Percentiles rank a stretch among this genome's conserved stretches.
Conservation (phyloP, 92 coral and sea anemone species). For the Phenganax marumi region DNA sequence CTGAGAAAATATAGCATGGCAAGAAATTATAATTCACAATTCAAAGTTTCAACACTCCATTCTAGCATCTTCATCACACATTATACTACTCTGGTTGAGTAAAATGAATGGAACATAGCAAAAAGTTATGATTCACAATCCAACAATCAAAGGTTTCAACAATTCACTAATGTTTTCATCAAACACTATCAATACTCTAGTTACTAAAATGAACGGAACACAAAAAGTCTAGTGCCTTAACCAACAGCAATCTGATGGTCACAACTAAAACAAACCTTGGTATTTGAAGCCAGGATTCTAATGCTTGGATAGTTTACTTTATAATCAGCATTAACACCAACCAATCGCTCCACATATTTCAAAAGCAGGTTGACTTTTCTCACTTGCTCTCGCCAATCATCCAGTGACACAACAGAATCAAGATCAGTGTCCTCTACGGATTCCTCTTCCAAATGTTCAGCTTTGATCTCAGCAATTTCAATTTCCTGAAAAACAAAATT, state of each 20-base stretch:
- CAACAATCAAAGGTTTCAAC: no score
- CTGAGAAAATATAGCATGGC: no score
- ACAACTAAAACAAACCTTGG: conserved; percentile 11
- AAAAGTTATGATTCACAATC: no score
- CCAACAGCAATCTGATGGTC: background rate
- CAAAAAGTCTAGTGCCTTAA: background rate
- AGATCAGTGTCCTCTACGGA: conserved; percentile 14
- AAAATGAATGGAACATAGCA: no score
- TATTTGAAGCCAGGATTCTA: conserved; percentile 36
- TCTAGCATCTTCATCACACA: no score
- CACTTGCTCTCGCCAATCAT: conserved; percentile 33
- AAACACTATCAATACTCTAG: no score
- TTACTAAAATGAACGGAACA: background rate
- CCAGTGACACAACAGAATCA: conserved; percentile 17
- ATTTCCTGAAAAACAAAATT: conserved; percentile 17
- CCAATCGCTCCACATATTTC: conserved; percentile 36
- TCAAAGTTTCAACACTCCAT: no score
- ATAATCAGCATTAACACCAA: conserved; percentile 20
- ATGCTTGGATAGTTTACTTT: conserved; percentile 33
- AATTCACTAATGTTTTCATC: no score
- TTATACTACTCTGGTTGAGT: no score
- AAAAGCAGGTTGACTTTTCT: conserved; percentile 35
- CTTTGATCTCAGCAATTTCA: conserved; percentile 37
- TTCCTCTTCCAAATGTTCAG: conserved; percentile 27
- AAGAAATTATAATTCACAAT: no score